Conservation (phyloP, 2,797 vertebrate species). For the Lithobates pipiens region DNA sequence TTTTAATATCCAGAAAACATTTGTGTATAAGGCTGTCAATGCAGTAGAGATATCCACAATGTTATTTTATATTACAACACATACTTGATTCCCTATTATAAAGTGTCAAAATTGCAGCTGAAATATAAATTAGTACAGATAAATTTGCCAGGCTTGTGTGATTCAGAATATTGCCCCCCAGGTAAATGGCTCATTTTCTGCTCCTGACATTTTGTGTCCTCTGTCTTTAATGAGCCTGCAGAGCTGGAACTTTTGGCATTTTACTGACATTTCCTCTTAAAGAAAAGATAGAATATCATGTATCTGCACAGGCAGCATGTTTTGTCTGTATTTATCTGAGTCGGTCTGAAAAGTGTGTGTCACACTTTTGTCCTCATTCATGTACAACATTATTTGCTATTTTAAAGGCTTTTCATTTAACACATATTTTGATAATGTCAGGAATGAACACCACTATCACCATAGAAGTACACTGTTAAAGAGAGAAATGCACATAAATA, state of each 20-base stretch:
- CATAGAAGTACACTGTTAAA: neutral
- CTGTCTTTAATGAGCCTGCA: slow-evolving; percentile 57
- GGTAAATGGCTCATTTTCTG: slow-evolving; percentile 57
- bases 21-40: no score
- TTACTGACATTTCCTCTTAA: slow-evolving; percentile 62
- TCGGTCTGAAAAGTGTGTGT: slow-evolving; percentile 23
- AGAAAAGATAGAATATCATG: slow-evolving; percentile 56
- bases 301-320: slow-evolving; percentile 17
- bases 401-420: neutral
- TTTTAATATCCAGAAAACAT: no score
- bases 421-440: neutral
- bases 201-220: slow-evolving; percentile 61
- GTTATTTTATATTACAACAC: slow-evolving; percentile 15
- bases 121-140: slow-evolving; percentile 53
- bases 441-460: neutral
- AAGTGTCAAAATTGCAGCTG: slow-evolving; percentile 33
- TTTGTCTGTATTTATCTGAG: slow-evolving; percentile 46
- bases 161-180: slow-evolving; percentile 45
- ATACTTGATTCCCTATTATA: slow-evolving; percentile 32
- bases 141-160: slow-evolving; percentile 47
- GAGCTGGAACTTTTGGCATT: slow-evolving; percentile 60
- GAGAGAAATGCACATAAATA: no score
- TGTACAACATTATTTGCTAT: neutral
- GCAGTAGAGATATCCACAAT: neutral
- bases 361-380: slow-evolving; percentile 16